Base-by-base conservation (phyloP, 1,140 invertebrate genomes). In the Drosophila lacertosa region DNA sequence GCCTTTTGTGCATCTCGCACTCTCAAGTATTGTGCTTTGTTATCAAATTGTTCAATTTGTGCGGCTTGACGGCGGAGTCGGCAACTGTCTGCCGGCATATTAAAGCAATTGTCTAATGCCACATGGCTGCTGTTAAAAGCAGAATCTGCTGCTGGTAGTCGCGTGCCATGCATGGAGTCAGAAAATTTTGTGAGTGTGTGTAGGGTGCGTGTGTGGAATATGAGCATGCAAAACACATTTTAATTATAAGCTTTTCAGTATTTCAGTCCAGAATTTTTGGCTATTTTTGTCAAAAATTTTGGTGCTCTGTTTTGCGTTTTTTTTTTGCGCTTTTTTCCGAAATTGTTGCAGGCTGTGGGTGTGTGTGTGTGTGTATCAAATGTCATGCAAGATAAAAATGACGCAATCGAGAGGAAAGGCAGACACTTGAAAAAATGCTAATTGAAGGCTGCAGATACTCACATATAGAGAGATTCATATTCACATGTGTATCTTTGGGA, bases 41-140 rank as follows among this genome's bases (percentile, higher is more conserved):
- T 83, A 83, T 83, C 80, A 83, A 83, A 83, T 86, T 83, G 80
- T 83, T 86, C 81, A 83, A 83, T 83, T 83, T 83, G 76, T 82
- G 80, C 78, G 60, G 67, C 72, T 75, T 79, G 74, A 47, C 74
- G 72, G 42, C 42, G 26, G 51, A 66, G 71, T 32, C 50, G 26
- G 33, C 66, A 54, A 53, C 48, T 68, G 66, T 74, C 77, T 79
- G 66, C 55, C 83, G 80, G 81, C 80, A 83, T 86, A 83, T 83
- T 83, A 76, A 86, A 86, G 80, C 81, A 83, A 83, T 83, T 83
- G 81, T 86, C 81, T 80, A 83, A 83, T 83, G 67, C 81, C 76
- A 83, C 81, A 84, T 84, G 81, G 77, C 67, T 81, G 69, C 72
- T 62, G 78, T 26, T 33, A 20, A 33, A 50, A 32, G 11, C 22